phyloP scores from a whole-genome alignment of 2,888 invertebrate genomes.

The Minunthozetes semirufus region DNA sequence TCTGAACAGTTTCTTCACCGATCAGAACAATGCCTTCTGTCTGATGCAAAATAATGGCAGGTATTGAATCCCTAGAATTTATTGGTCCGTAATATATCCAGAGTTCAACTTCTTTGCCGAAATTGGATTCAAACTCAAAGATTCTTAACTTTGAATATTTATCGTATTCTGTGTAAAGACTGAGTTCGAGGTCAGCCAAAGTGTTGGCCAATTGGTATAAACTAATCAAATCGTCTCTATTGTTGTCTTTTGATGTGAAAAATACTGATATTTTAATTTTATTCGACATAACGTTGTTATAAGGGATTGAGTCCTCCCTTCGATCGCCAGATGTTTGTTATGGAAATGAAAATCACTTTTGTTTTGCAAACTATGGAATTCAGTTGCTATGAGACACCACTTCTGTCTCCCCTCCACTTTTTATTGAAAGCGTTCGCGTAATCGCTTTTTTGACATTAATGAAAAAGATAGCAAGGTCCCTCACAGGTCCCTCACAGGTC shows the following conservation, averaged over 20 bases:
- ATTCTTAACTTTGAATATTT: constrained; percentile 2
- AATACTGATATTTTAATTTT: neutral
- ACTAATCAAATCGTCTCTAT: neutral
- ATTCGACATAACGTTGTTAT: neutral
- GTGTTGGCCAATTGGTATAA: neutral
- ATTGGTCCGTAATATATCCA: constrained; percentile 12
- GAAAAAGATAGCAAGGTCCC: neutral
- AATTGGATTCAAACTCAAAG: neutral
- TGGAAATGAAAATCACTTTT: neutral
- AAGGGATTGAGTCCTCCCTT: too few relatives aligned
- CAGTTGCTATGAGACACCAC: neutral
- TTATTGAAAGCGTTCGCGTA: too few relatives aligned
- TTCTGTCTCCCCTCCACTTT: neutral
- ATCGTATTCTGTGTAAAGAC: neutral
- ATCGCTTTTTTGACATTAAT: too few relatives aligned
- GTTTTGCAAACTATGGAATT: neutral
- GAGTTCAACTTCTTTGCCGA: neutral
- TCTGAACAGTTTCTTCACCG: neutral
- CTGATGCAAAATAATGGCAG: neutral
- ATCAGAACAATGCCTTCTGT: neutral
- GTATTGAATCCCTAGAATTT: neutral
- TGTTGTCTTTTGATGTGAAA: neutral
- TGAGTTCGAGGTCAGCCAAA: neutral
- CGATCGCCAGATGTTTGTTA: neutral
- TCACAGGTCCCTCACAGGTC: too few relatives aligned